phyloP scores from a whole-genome alignment of 1,140 invertebrate species.

The Drosophila oshimai region DNA sequence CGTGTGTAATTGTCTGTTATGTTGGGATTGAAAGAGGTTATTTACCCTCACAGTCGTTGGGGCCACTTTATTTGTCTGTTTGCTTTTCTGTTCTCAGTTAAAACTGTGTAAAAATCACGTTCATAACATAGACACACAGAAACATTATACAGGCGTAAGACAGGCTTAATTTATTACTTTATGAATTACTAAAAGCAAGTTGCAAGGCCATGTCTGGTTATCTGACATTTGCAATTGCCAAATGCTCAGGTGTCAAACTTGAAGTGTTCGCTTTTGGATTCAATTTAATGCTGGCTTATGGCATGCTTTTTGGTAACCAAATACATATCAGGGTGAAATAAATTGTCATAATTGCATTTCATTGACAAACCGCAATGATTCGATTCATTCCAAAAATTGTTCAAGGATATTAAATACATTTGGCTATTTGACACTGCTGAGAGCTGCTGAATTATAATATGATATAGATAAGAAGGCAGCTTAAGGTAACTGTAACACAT shows the following conservation, averaged over 20 bases:
- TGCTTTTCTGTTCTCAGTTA: not conserved
- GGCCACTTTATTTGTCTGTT: conserved; percentile 31
- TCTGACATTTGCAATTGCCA: not conserved
- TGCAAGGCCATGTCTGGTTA: conserved; percentile 5
- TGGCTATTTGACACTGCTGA: not conserved
- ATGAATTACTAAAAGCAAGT: too few relatives aligned
- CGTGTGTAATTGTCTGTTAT: conserved; percentile 8
- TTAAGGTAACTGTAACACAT: too few relatives aligned
- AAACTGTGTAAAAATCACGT: conserved; percentile 55
- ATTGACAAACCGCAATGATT: not conserved
- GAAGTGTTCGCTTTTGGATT: not conserved
- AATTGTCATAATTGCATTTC: not conserved
- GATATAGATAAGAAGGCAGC: too few relatives aligned
- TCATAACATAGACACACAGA: conserved; percentile 41
- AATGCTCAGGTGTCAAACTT: conserved; percentile 1
- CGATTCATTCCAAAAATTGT: not conserved
- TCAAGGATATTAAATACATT: not conserved
- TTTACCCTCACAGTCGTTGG: conserved; percentile 9
- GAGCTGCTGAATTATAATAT: too few relatives aligned
- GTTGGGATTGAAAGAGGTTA: conserved; percentile 4
- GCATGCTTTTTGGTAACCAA: not conserved
- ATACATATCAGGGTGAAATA: not conserved
- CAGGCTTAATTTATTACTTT: conserved; percentile 42
- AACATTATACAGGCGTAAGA: not conserved
- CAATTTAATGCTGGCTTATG: not conserved